Conservation (phyloP, 2,888 invertebrate genomes). For the Cataglyphis cursor region DNA sequence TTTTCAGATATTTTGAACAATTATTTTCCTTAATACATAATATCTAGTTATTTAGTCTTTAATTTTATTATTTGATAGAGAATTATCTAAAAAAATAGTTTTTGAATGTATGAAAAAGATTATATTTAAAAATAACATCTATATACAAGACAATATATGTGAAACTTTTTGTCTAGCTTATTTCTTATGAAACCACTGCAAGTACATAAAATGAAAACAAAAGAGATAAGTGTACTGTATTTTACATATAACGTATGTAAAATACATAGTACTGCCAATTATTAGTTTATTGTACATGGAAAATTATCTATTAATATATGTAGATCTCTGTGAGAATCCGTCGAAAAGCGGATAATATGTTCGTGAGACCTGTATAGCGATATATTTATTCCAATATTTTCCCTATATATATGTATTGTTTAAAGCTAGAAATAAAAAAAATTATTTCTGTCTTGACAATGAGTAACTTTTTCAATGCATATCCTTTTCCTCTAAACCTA, state of each 20-base stretch:
- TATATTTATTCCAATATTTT: slow-evolving; percentile 66
- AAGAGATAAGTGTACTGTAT: slow-evolving; percentile 50
- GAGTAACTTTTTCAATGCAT: slow-evolving; percentile 73
- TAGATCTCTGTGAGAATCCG: slow-evolving; percentile 47
- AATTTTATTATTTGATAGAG: slow-evolving; percentile 12
- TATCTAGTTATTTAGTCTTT: slow-evolving; percentile 21
- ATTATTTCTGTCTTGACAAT: slow-evolving; percentile 78
- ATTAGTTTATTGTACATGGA: slow-evolving; percentile 47
- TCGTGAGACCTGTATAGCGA: slow-evolving; percentile 61
- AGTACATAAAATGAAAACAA: not conserved
- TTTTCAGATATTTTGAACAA: slow-evolving; percentile 22
- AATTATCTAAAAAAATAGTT: slow-evolving; percentile 27
- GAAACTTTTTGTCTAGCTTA: slow-evolving; percentile 31
- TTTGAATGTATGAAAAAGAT: slow-evolving; percentile 5
- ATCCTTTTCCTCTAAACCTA: slow-evolving; percentile 70
- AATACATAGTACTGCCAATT: slow-evolving; percentile 52
- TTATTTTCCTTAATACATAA: slow-evolving; percentile 22
- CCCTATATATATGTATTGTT: slow-evolving; percentile 73
- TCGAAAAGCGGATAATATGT: slow-evolving; percentile 53
- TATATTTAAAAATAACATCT: slow-evolving; percentile 16
- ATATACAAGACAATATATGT: slow-evolving; percentile 21
- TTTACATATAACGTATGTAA: slow-evolving; percentile 39
- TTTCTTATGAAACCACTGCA: slow-evolving; percentile 12
- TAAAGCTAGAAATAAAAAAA: slow-evolving; percentile 81
- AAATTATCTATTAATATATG: slow-evolving; percentile 47